phyloP scores from a whole-genome alignment of 1,140 invertebrate species.

The Bombyx mandarina region DNA sequence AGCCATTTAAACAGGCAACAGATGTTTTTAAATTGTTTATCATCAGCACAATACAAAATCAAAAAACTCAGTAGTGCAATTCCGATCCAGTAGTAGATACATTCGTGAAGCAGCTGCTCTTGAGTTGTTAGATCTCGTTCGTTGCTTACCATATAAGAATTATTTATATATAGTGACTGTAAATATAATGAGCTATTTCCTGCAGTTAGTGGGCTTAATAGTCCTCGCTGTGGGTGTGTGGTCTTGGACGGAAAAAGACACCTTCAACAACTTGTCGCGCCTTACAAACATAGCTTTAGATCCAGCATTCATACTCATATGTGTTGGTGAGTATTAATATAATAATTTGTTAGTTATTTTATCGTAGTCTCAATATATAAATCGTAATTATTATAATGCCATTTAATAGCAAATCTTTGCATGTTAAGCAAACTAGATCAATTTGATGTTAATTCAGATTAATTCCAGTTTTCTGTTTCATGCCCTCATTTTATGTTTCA shows the following conservation, averaged over 20 bases:
- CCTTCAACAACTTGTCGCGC: slow-evolving; percentile 91
- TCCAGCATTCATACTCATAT: slow-evolving; percentile 95
- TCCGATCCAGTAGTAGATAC: no score
- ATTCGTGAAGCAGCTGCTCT: no score
- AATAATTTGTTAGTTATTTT: slow-evolving; percentile 11
- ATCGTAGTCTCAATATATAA: no score
- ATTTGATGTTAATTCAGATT: no score
- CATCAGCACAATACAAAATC: not conserved
- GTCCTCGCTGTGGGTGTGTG: slow-evolving; percentile 93
- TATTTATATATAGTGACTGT: not conserved
- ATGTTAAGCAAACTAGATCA: no score
- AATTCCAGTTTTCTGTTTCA: no score
- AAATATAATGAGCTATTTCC: slow-evolving; percentile 19
- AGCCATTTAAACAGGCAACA: no score
- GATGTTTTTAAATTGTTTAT: not conserved
- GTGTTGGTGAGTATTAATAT: slow-evolving; percentile 80
- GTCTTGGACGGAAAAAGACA: slow-evolving; percentile 98
- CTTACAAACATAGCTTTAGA: slow-evolving; percentile 93
- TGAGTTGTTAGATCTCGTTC: no score
- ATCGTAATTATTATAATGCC: no score
- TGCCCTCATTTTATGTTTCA: no score
- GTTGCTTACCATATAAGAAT: no score
- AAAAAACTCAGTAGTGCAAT: not conserved
- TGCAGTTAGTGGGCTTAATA: slow-evolving; percentile 87
- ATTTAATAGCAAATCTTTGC: no score